Evolutionary conservation across 37 sponge, comb jelly and placozoan species (phyloP).

Genomic region (Hormiphora californensis): DNA sequence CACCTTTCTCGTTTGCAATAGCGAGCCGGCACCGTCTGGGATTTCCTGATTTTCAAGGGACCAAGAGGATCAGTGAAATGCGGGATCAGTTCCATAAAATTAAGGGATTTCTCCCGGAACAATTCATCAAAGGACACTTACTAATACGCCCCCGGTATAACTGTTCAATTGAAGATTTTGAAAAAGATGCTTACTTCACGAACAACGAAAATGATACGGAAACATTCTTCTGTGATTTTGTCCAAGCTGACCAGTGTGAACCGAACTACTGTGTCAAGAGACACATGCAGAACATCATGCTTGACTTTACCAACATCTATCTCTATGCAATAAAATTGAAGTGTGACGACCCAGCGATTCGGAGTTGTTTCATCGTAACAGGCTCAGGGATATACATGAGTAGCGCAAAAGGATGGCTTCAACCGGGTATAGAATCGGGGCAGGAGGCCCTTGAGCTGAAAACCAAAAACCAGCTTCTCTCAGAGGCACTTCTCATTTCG

Average conservation of each 20-base stretch:
- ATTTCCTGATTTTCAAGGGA: neutral
- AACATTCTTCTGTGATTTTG: neutral
- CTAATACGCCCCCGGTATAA: neutral
- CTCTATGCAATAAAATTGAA: neutral
- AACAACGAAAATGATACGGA: neutral
- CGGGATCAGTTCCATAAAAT: neutral
- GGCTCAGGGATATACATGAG: neutral
- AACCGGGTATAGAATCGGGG: neutral
- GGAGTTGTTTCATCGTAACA: neutral
- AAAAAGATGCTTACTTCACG: neutral
- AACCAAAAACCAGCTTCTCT: constrained; percentile 2
- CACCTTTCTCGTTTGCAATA: neutral
- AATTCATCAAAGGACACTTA: neutral
- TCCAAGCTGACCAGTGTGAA: neutral
- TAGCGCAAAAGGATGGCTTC: neutral
- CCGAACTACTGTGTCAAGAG: constrained; percentile 22
- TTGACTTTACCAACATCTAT: neutral
- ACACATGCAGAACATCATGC: constrained; percentile 1
- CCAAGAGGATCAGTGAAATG: neutral
- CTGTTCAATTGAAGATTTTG: neutral
- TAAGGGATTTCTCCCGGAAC: neutral
- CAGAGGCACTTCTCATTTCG: neutral
- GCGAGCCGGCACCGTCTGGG: constrained; percentile 12
- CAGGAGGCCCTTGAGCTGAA: neutral
- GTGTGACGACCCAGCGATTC: neutral